Evolutionary conservation across 1,140 invertebrate genomes (phyloP).

Genomic region (Triops longicaudatus): DNA sequence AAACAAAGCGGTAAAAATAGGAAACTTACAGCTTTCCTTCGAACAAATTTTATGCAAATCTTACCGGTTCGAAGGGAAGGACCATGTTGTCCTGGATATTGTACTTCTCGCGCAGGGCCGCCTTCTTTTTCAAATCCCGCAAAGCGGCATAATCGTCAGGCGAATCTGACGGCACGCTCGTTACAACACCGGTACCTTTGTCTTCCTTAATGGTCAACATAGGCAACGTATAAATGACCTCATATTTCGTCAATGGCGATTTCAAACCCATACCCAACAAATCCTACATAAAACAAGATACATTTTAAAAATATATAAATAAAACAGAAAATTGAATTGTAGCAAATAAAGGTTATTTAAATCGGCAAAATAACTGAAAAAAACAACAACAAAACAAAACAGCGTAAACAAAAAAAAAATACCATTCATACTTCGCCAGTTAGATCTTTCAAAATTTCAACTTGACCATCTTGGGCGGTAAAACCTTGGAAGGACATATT

Average conservation of each 20-base stretch:
- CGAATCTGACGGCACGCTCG: slow-evolving; percentile 96
- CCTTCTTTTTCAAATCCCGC: slow-evolving; percentile 90
- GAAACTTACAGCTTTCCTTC: not conserved
- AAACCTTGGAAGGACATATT: slow-evolving; percentile 97
- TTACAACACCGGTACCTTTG: slow-evolving; percentile 96
- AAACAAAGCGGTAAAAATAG: not conserved
- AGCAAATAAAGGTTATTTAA: slow-evolving; percentile 30
- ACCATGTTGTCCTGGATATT: slow-evolving; percentile 88
- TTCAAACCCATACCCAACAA: slow-evolving; percentile 67
- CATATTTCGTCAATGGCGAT: slow-evolving; percentile 72
- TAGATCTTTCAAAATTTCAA: slow-evolving; percentile 60
- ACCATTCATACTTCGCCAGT: slow-evolving; percentile 53
- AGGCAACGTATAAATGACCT: slow-evolving; percentile 84
- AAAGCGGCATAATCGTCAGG: slow-evolving; percentile 97
- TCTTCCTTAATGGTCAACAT: slow-evolving; percentile 98
- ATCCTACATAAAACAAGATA: slow-evolving; percentile 38
- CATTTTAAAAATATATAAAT: slow-evolving; percentile 36
- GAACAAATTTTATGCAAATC: slow-evolving; percentile 29
- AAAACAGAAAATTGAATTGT: slow-evolving; percentile 44
- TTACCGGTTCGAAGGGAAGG: slow-evolving; percentile 65
- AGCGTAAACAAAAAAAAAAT: not conserved
- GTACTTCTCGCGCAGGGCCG: slow-evolving; percentile 87
- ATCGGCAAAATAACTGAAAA: slow-evolving; percentile 27
- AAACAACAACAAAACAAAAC: slow-evolving; percentile 29
- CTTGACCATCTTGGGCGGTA: slow-evolving; percentile 66